phyloP scores from a whole-genome alignment of 1,140 invertebrate species.

The Maconellicoccus hirsutus region DNA sequence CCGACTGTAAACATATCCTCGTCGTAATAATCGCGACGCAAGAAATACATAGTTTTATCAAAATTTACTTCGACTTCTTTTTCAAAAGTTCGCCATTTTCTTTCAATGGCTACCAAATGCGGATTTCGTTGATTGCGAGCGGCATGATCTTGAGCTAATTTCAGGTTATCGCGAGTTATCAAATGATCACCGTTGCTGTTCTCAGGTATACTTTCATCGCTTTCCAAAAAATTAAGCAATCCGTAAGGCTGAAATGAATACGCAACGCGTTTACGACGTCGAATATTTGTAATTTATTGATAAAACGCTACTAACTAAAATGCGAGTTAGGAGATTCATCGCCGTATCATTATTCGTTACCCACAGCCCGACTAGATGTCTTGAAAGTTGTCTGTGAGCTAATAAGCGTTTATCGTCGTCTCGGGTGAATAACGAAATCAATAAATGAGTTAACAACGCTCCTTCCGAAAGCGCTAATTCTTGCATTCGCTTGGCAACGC shows the following conservation, averaged over 20 bases:
- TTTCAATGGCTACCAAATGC: constrained; percentile 55
- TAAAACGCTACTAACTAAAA: neutral
- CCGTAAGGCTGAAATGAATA: constrained; percentile 58
- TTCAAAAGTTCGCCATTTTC: constrained; percentile 62
- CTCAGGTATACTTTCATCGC: constrained; percentile 69
- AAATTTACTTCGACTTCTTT: constrained; percentile 53
- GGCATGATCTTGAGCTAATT: constrained; percentile 76
- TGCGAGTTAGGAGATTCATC: constrained; percentile 68
- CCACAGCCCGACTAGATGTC: constrained; percentile 97
- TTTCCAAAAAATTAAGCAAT: constrained; percentile 80
- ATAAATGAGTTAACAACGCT: constrained; percentile 85
- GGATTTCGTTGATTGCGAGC: constrained; percentile 49
- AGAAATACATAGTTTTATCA: too few relatives aligned
- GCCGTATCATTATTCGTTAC: constrained; percentile 87
- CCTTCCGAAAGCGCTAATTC: constrained; percentile 90
- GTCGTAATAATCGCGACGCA: neutral
- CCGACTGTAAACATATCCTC: constrained; percentile 40
- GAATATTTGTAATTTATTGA: too few relatives aligned
- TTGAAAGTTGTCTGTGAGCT: constrained; percentile 80
- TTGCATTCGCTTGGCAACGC: constrained; percentile 89
- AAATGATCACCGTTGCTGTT: constrained; percentile 61
- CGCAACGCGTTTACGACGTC: neutral
- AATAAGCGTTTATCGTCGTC: constrained; percentile 62
- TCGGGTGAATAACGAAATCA: constrained; percentile 79
- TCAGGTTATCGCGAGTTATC: constrained; percentile 84